phyloP scores from a whole-genome alignment of 2,113 vertebrate species.

The Canis aureus region DNA sequence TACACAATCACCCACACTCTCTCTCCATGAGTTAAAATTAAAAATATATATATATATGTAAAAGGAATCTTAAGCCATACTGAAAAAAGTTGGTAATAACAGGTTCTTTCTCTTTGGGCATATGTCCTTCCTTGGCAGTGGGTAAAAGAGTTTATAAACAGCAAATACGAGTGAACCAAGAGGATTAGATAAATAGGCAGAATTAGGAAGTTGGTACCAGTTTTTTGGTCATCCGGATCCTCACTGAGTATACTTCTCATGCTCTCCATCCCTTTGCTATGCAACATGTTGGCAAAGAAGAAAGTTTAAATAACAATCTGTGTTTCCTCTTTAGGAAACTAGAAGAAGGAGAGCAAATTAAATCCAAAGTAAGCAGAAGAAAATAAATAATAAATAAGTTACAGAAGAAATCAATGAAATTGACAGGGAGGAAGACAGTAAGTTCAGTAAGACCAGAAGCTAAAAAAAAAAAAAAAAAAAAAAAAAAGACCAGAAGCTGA shows the following conservation, averaged over 20 bases:
- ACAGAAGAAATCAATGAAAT: constrained; percentile 10
- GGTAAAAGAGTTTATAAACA: constrained; percentile 10
- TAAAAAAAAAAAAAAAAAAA: too few relatives aligned
- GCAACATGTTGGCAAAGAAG: background rate
- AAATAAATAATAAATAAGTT: constrained; percentile 12
- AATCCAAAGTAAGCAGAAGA: background rate
- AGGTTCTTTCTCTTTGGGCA: background rate
- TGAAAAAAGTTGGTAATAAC: background rate
- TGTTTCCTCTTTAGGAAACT: background rate
- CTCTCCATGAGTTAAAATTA: background rate
- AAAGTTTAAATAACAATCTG: background rate
- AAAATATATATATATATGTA: background rate
- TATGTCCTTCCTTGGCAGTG: constrained; percentile 31
- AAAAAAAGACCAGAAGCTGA: background rate
- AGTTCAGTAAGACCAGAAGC: background rate
- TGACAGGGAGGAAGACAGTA: background rate
- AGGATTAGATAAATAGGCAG: constrained; percentile 31
- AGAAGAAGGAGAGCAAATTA: background rate
- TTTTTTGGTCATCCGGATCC: background rate
- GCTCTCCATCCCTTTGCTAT: background rate
- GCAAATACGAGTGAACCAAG: background rate
- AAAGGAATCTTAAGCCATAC: background rate
- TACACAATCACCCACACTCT: background rate
- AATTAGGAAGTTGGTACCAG: background rate
- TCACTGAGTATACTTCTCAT: background rate